A percentile compares a stretch with the other conserved stretches of the same genome.
Evolutionary conservation across 2,113 vertebrate genomes (phyloP).

Genomic region (Calidris pygmaea): DNA sequence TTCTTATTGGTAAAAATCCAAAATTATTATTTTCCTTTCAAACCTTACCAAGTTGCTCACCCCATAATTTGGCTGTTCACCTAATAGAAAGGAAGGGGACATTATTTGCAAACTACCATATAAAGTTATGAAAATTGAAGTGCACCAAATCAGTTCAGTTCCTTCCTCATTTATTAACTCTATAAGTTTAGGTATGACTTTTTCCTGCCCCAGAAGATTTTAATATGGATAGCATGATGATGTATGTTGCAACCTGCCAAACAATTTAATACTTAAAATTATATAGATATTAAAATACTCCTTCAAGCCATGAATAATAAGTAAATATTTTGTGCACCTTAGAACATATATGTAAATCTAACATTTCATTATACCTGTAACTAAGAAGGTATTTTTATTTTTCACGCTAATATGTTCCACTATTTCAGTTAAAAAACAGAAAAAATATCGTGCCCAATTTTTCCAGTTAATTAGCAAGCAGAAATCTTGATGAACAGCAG

Average conservation of each 20-base stretch:
- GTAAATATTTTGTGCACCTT: background rate
- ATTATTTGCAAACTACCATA: background rate
- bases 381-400: slow-evolving; percentile 13
- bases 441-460: background rate
- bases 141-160: background rate
- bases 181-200: background rate
- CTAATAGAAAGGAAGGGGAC: background rate
- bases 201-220: background rate
- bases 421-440: background rate
- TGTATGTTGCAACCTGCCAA: background rate
- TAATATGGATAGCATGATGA: background rate
- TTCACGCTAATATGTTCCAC: background rate
- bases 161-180: background rate
- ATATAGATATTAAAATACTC: background rate
- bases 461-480: slow-evolving; percentile 51
- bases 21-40: background rate
- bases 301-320: background rate
- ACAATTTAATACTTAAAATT: background rate
- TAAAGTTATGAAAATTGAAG: background rate
- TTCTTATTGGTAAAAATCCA: background rate
- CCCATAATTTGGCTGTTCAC: background rate
- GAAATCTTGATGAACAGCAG: slow-evolving; percentile 48
- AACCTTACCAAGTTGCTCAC: background rate
- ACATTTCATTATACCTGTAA: background rate
- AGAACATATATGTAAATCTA: background rate